phyloP scores from a whole-genome alignment of 1,140 invertebrate genomes.

The Schlechtendalia chinensis region DNA sequence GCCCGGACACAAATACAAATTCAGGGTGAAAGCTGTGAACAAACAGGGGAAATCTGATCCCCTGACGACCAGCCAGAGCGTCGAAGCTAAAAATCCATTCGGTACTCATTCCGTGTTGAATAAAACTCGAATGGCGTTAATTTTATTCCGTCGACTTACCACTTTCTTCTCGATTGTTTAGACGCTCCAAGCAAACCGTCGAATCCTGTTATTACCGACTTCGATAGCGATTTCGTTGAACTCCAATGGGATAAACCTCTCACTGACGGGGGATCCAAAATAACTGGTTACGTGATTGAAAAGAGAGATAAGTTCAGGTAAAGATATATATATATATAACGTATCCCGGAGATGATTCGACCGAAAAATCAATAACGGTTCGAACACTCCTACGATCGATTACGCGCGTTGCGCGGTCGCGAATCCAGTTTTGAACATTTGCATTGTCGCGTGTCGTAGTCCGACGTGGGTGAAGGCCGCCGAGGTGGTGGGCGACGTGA shows the following conservation, averaged over 20 bases:
- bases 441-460: too few relatives aligned
- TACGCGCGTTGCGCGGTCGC: too few relatives aligned
- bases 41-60: conserved; percentile 94
- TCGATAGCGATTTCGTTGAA: conserved; percentile 90
- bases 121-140: too few relatives aligned
- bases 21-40: conserved; percentile 91
- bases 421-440: too few relatives aligned
- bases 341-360: too few relatives aligned
- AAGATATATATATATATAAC: neutral
- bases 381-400: too few relatives aligned
- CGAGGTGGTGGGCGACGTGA: conserved; percentile 79
- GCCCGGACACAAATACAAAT: conserved; percentile 94
- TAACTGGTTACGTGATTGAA: conserved; percentile 92
- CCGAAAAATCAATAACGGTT: too few relatives aligned
- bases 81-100: conserved; percentile 97
- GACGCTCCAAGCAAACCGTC: conserved; percentile 83
- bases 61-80: conserved; percentile 80
- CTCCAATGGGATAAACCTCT: conserved; percentile 88
- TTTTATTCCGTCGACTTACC: too few relatives aligned
- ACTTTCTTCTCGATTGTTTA: conserved; percentile 53
- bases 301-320: conserved; percentile 84
- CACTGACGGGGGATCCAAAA: conserved; percentile 82
- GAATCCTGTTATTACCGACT: conserved; percentile 85
- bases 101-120: too few relatives aligned
- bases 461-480: conserved; percentile 85